Evolutionary conservation across 2,797 vertebrate species (phyloP).

Genomic region (Anolis apletophallus): DNA sequence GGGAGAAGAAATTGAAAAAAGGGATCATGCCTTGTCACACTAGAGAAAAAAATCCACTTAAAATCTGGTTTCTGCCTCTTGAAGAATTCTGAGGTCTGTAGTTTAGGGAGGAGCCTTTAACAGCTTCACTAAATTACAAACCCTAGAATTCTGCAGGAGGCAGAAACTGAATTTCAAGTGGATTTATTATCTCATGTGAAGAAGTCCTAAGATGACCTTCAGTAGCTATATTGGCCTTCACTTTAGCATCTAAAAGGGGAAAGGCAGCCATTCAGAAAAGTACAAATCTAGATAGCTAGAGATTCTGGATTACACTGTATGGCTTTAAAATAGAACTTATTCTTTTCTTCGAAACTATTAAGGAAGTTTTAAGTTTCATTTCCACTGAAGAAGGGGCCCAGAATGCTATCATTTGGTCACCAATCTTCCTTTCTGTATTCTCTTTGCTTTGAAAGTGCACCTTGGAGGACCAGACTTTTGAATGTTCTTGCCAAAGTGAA

Average conservation of each 20-base stretch:
- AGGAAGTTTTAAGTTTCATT: conserved; percentile 49
- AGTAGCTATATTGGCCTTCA: not conserved
- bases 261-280: not conserved
- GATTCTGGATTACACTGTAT: not conserved
- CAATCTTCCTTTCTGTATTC: conserved; percentile 34
- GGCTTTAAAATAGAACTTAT: conserved; percentile 36
- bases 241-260: not conserved
- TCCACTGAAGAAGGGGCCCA: conserved; percentile 46
- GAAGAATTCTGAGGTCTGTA: too few species aligned
- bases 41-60: too few species aligned
- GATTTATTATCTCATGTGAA: too few species aligned
- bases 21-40: too few species aligned
- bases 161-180: too few species aligned
- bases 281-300: not conserved
- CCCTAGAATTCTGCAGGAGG: too few species aligned
- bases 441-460: conserved; percentile 12
- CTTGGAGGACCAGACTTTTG: not conserved
- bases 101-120: too few species aligned
- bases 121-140: too few species aligned
- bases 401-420: not conserved
- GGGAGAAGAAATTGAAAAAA: not conserved
- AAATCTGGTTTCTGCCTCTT: too few species aligned
- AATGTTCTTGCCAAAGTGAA: conserved; percentile 12
- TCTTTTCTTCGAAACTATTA: conserved; percentile 42
- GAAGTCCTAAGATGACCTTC: not conserved